Evolutionary conservation across 1,140 invertebrate species (phyloP).

Genomic region (Calosoma granatense): DNA sequence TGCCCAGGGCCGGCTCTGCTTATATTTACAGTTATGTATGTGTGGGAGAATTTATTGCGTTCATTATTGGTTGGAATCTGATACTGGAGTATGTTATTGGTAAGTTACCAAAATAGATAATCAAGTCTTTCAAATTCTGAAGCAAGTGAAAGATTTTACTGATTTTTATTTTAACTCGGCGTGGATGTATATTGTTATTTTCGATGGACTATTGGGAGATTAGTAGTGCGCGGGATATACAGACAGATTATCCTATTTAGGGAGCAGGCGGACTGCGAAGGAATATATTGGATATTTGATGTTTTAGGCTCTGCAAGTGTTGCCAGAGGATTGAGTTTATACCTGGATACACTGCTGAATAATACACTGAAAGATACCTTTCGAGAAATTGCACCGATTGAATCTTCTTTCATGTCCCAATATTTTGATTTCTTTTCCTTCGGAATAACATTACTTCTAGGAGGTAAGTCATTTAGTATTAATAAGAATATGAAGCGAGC

Average conservation of each 20-base stretch:
- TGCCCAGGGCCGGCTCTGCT: conserved; percentile 75
- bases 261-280: too few species aligned
- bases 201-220: background rate
- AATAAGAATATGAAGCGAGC: background rate
- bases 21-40: conserved; percentile 85
- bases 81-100: conserved; percentile 86
- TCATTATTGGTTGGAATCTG: conserved; percentile 80
- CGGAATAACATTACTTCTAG: conserved; percentile 46
- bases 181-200: background rate
- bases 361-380: conserved; percentile 38
- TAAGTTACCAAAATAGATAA: conserved; percentile 25
- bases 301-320: conserved; percentile 64
- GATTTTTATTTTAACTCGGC: background rate
- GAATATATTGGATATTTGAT: too few species aligned
- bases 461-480: conserved; percentile 32
- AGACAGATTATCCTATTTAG: background rate
- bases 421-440: conserved; percentile 63
- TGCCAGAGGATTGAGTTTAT: conserved; percentile 68
- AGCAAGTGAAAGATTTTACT: background rate
- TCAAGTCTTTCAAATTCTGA: background rate
- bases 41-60: conserved; percentile 73
- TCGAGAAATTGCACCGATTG: conserved; percentile 39
- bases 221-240: too few species aligned
- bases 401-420: conserved; percentile 43
- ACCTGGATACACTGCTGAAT: conserved; percentile 52